Evolutionary conservation across 2,113 vertebrate species (phyloP).

Genomic region (Callithrix jacchus): DNA sequence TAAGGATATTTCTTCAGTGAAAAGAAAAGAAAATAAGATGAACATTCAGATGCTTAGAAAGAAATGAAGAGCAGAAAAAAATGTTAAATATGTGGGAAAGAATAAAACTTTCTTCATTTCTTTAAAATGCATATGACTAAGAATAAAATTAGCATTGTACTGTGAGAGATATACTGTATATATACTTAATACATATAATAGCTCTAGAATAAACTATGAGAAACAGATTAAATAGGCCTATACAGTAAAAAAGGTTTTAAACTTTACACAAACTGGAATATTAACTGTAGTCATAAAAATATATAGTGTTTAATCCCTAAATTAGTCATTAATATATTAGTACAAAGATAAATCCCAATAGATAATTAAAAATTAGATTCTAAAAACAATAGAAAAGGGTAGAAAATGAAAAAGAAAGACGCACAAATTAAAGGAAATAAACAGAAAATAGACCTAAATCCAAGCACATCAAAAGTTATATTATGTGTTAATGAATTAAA

Average conservation of each 20-base stretch:
- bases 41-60: not conserved
- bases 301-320: not conserved
- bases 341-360: not conserved
- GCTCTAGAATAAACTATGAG: not conserved
- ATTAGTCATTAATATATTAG: not conserved
- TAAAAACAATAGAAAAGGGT: not conserved
- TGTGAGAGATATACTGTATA: not conserved
- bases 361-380: not conserved
- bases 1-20: not conserved
- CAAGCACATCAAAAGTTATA: not conserved
- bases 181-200: not conserved
- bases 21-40: not conserved
- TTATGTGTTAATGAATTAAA: not conserved
- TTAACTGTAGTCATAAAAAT: not conserved
- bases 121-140: not conserved
- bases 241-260: not conserved
- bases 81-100: not conserved
- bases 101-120: not conserved
- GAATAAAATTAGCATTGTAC: not conserved
- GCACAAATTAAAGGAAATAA: not conserved
- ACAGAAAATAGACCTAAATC: not conserved
- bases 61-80: not conserved
- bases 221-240: not conserved
- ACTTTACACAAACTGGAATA: not conserved
- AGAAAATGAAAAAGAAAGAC: not conserved